Conservation (phyloP, 1,140 invertebrate species). For the Euura lappo region DNA sequence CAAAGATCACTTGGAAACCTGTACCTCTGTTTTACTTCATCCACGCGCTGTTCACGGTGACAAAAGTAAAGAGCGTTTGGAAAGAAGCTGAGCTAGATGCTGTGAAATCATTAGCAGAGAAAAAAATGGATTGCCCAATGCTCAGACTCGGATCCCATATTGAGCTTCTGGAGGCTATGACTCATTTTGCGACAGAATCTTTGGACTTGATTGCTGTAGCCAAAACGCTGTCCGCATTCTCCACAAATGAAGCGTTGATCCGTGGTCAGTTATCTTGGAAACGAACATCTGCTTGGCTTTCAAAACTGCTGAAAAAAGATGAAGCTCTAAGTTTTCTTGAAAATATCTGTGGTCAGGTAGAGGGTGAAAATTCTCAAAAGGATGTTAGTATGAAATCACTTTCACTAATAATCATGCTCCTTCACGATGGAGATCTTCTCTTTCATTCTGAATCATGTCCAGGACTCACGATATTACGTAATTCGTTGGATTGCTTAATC, state of each 20-base stretch:
- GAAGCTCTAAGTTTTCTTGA: conserved; percentile 27
- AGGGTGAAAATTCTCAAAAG: not conserved
- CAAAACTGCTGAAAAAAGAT: conserved; percentile 6
- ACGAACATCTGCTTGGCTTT: conserved; percentile 24
- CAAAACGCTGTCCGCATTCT: conserved; percentile 33
- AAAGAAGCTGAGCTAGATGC: conserved; percentile 27
- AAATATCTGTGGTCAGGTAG: conserved; percentile 19
- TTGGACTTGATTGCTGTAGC: not conserved
- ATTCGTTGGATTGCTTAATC: conserved; percentile 22
- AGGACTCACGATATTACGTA: conserved; percentile 8
- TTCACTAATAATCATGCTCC: conserved; percentile 27
- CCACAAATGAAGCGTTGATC: conserved; percentile 24
- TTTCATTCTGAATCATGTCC: conserved; percentile 16
- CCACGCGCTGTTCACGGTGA: conserved; percentile 28
- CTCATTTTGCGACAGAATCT: not conserved
- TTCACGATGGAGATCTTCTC: conserved; percentile 29
- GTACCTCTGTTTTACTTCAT: conserved; percentile 49
- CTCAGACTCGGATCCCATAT: conserved; percentile 35
- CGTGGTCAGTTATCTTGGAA: conserved; percentile 27
- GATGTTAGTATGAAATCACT: conserved; percentile 21
- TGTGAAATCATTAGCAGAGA: conserved; percentile 31
- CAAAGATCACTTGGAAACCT: conserved; percentile 43
- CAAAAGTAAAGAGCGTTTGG: conserved; percentile 19
- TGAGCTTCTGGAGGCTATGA: conserved; percentile 34
- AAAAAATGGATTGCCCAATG: conserved; percentile 32